phyloP scores from a whole-genome alignment of 1,140 invertebrate species.

The Leptopilina boulardi region DNA sequence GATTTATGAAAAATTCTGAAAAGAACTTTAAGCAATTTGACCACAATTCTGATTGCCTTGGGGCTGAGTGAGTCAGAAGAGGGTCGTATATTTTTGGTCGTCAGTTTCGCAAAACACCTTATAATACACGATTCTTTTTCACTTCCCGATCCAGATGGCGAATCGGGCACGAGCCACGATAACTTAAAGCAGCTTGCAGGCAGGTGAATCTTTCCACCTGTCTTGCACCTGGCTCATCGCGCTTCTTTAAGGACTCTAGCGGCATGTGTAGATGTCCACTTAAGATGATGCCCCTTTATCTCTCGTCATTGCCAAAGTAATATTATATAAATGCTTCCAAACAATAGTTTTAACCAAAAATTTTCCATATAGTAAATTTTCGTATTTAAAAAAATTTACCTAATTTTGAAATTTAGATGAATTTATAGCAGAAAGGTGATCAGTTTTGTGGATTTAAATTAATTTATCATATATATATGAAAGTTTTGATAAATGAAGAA shows the following conservation, averaged over 20 bases:
- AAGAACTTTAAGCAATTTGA: too few species aligned
- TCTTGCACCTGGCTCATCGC: constrained; percentile 65
- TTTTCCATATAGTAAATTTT: too few species aligned
- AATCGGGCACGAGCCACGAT: constrained; percentile 61
- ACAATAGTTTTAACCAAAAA: too few species aligned
- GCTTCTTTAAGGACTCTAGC: constrained; percentile 44
- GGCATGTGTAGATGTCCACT: constrained; percentile 47
- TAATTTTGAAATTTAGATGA: neutral
- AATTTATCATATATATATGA: neutral
- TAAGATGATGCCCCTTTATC: constrained; percentile 37
- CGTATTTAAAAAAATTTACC: neutral
- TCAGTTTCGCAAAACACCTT: constrained; percentile 43
- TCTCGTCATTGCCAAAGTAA: constrained; percentile 16
- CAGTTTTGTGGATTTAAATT: neutral
- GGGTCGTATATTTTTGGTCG: constrained; percentile 35
- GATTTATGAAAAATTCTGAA: too few species aligned
- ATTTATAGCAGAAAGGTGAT: neutral
- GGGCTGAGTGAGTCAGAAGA: neutral
- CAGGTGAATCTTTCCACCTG: constrained; percentile 72
- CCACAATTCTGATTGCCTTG: constrained; percentile 42
- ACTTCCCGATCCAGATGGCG: constrained; percentile 60
- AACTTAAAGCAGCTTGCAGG: constrained; percentile 67
- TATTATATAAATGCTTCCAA: constrained; percentile 11
- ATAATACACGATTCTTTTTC: constrained; percentile 52
- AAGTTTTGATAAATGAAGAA: neutral